Evolutionary conservation across 2,797 vertebrate genomes (phyloP), one percentile per base, ranked within the genome.

Genomic region (Gallinago stenura): DNA sequence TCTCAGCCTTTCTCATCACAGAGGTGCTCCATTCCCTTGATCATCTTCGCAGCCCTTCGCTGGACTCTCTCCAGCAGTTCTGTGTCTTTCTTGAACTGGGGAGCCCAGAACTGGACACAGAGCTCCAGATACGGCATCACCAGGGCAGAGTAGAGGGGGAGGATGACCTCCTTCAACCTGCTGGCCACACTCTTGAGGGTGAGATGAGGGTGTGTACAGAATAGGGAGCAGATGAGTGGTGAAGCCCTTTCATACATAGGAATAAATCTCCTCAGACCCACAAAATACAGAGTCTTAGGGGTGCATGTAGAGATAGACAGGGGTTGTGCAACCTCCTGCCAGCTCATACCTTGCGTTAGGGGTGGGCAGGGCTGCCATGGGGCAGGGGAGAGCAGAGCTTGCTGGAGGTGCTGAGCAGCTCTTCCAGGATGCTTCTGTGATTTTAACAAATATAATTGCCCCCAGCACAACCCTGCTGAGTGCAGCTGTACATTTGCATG

Each of bases 401-500:
- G 30, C 53, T 71, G 83, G n/a, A 83, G 45, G 15, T 53, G 31
- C 51, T 85, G 66, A 83, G 50, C 48, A 62, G 11, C 24, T 83
- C 26, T 72, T 48, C 25, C 35, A 58, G 79, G 30, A 61, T 62
- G 10, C 33, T 85, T 68, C n/a, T 64, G 37, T 61, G 33, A 35
- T 35, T 35, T 35, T 35, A 35, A 35, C 68, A 88, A 78, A 75
- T 33, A 21, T 22, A 37, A 13, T 21, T 87, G 51, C 69, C 45
- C 31, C 46, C 35, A 71, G 79, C 43, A 75, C 20, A 94, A 79
- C 79, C 64, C n/a, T 1, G 2, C 39, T 62, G 37, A 0, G 0
- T 37, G 28, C 77, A 96, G 48, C 39, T 83, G 83, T 60, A 57
- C 8, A 3, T 94, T 71, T 92, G 30, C 66, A 57, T 65, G 46